A percentile compares a stretch with the other conserved stretches of the same genome.
Evolutionary conservation across 2,113 vertebrate genomes (phyloP).

Genomic region (Myanophis thanlyinensis): DNA sequence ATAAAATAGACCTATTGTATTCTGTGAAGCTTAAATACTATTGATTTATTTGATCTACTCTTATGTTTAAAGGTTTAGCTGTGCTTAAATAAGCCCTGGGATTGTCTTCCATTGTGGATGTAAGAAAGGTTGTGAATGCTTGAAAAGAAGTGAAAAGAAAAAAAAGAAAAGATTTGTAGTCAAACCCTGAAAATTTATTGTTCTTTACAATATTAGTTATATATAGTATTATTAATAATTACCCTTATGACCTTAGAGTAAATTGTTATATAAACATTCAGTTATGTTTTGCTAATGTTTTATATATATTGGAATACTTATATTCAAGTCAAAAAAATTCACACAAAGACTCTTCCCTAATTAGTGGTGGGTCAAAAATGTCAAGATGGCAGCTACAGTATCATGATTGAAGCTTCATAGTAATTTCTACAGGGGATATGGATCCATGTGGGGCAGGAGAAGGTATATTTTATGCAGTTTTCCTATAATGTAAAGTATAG

Average conservation of each 20-base stretch:
- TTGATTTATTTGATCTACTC: neutral
- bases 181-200: neutral
- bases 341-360: neutral
- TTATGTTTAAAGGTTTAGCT: neutral
- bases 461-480: neutral
- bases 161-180: neutral
- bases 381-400: neutral
- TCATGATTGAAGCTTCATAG: neutral
- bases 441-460: neutral
- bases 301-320: neutral
- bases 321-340: neutral
- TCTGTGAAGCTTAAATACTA: neutral
- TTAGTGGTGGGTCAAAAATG: neutral
- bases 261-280: neutral
- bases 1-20: neutral
- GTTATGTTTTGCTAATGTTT: neutral
- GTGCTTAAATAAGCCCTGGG: neutral
- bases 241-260: neutral
- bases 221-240: neutral
- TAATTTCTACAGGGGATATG: neutral
- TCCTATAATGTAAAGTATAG: neutral
- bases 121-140: neutral
- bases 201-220: neutral
- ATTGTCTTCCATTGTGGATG: neutral
- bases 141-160: neutral